Evolutionary conservation across 2,888 invertebrate species (phyloP), one percentile per base, ranked within the genome.

Genomic region (Esperia sulphurella): DNA sequence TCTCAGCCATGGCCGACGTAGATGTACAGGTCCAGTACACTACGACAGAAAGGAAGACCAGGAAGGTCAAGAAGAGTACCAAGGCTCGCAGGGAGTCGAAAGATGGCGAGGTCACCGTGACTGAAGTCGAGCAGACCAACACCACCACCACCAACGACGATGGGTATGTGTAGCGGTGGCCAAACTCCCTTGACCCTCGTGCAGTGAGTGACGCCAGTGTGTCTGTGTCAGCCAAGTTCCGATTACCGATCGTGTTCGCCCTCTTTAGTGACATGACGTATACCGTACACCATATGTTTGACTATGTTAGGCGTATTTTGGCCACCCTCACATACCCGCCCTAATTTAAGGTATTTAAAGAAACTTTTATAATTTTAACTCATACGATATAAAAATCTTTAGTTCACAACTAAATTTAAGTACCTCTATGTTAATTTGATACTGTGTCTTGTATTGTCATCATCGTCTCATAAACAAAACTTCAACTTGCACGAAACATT

Each of bases 41-140:
- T 79, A 93, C 95, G 79, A 95, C 95, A 74, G 95, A 96, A 90
- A 93, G 95, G 81, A 96, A 96, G 86, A 97, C 96, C 92, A 95
- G 96, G 90, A 97, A 96, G 92, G 96, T 96, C 91, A 93, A 95
- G 67, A 93, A 94, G 78, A 94, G 94, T 75, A 94, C 95, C 71
- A 93, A 95, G 84, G 21, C 21, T 21, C 93, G 95, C 79, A 94
- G 95, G 87, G 93, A 93, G 77, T 92, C 92, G 58, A 93, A 93
- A 79, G 93, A 93, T 75, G 92, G 93, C 73, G 95, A 96, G 84
- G 93, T 95, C 81, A 93, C 94, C 87, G 94, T 96, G 86, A 95
- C 95, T 69, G 95, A 96, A 90, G 83, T 95, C 80, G 93, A 94
- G 71, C 93, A 93, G 85, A 91, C 92, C 81, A 91, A 88, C 83